Percentiles rank a stretch among this genome's conserved stretches.
Evolutionary conservation across 2,797 vertebrate genomes (phyloP).

Genomic region (Melopsittacus undulatus): DNA sequence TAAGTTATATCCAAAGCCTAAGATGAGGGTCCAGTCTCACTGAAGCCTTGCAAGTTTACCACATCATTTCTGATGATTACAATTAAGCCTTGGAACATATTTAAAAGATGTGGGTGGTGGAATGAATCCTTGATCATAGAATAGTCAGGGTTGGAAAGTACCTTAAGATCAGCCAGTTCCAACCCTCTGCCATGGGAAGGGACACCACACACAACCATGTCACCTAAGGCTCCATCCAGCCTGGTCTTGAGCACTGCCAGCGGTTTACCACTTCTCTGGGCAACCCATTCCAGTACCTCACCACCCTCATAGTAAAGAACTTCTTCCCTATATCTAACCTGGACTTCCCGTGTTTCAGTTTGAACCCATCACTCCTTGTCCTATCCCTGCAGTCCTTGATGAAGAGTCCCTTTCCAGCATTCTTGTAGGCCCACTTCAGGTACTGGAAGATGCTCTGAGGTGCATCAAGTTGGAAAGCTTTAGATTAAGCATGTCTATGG

Average conservation of each 20-base stretch:
- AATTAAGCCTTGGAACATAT: neutral
- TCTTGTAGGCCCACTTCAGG: neutral
- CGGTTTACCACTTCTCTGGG: accelerated
- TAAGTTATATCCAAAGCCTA: neutral
- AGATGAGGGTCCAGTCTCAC: neutral
- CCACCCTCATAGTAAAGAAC: too few relatives aligned
- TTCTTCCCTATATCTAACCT: too few relatives aligned
- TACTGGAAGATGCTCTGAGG: neutral
- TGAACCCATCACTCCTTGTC: neutral
- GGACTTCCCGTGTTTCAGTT: too few relatives aligned
- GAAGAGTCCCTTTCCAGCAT: neutral
- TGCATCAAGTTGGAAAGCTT: neutral
- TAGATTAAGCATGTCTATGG: neutral
- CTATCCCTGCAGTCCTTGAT: neutral
- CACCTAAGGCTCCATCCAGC: neutral
- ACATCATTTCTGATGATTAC: neutral
- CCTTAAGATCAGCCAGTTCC: neutral
- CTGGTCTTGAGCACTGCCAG: neutral
- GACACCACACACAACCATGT: neutral
- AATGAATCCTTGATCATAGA: neutral
- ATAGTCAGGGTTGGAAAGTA: neutral
- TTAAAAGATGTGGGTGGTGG: neutral
- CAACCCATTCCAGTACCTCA: neutral
- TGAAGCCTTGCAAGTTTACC: neutral
- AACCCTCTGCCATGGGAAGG: neutral